These are phyloP conservation scores for Amphiura filiformis DNA, from an alignment of 35 echinoderm and acorn worm species.

Conservation along the genomic window DNA sequence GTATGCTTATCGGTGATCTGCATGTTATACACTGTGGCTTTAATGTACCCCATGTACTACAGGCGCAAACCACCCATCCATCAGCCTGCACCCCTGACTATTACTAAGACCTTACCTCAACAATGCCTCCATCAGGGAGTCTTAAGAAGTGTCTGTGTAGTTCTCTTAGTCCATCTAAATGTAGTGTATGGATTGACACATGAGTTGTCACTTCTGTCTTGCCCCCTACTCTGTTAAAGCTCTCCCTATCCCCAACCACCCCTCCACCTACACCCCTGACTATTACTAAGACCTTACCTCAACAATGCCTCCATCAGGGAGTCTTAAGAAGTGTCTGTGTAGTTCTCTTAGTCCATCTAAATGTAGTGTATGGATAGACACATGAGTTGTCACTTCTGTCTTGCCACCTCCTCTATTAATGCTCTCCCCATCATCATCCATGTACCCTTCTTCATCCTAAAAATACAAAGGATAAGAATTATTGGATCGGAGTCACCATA, in stretches of 20 bases:
- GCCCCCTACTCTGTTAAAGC: conserved; percentile 2
- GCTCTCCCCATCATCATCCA: conserved; percentile 15
- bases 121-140: conserved; percentile 89
- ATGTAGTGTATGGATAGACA: conserved; percentile 91
- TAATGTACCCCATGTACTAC: too few relatives aligned
- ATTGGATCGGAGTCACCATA: too few relatives aligned
- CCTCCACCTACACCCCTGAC: background rate
- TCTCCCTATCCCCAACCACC: background rate
- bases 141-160: conserved; percentile 81
- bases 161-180: conserved; percentile 86
- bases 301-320: conserved; percentile 93
- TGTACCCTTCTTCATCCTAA: conserved; percentile 59
- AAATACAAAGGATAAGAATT: conserved; percentile 14
- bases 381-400: conserved; percentile 85
- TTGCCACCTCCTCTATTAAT: conserved; percentile 7
- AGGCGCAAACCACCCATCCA: too few relatives aligned
- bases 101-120: too few relatives aligned
- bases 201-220: conserved; percentile 92
- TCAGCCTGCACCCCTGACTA: too few relatives aligned
- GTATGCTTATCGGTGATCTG: too few relatives aligned
- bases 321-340: conserved; percentile 79
- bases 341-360: conserved; percentile 88
- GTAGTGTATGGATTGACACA: conserved; percentile 85
- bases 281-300: conserved; percentile 58
- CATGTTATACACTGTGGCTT: too few relatives aligned